A percentile compares a stretch with the other conserved stretches of the same genome.
Evolutionary conservation across 2,113 vertebrate genomes (phyloP).

Genomic region (Centropristis striata): DNA sequence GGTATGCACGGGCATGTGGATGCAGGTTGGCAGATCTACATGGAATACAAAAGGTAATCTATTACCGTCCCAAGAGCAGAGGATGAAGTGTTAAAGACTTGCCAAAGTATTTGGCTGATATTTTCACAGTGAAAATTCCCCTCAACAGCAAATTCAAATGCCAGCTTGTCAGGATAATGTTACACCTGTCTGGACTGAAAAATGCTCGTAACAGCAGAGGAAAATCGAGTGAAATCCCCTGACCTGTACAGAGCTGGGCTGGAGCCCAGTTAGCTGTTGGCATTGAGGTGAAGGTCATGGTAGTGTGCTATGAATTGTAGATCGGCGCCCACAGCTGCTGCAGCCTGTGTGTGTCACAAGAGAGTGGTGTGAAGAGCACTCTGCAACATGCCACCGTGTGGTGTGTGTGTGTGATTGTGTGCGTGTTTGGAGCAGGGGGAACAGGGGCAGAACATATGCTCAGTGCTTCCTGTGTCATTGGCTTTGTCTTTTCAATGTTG

Average conservation of each 20-base stretch:
- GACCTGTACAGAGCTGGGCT: neutral
- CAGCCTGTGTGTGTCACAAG: constrained; percentile 47
- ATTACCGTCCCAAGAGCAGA: constrained; percentile 2
- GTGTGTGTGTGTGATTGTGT: constrained; percentile 22
- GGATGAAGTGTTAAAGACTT: neutral
- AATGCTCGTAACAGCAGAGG: constrained; percentile 2
- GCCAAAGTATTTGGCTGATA: constrained; percentile 3
- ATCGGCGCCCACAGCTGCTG: constrained; percentile 53
- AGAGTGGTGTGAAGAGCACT: constrained; percentile 45
- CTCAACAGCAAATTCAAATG: constrained; percentile 9
- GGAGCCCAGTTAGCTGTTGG: constrained; percentile 26
- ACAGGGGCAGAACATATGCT: constrained; percentile 39
- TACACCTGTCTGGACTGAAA: constrained; percentile 11
- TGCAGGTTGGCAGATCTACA: neutral
- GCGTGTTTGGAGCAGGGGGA: neutral
- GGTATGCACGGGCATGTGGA: constrained; percentile 1
- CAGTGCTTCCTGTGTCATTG: constrained; percentile 14
- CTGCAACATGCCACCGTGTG: constrained; percentile 22
- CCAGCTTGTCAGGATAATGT: constrained; percentile 3
- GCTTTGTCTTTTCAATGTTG: constrained; percentile 7
- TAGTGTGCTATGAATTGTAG: constrained; percentile 56
- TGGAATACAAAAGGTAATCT: neutral
- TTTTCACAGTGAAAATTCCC: constrained; percentile 5
- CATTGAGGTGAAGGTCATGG: constrained; percentile 61
- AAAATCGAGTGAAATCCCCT: neutral